Conservation (phyloP, 2,113 vertebrate genomes). For the Ovibos moschatus region DNA sequence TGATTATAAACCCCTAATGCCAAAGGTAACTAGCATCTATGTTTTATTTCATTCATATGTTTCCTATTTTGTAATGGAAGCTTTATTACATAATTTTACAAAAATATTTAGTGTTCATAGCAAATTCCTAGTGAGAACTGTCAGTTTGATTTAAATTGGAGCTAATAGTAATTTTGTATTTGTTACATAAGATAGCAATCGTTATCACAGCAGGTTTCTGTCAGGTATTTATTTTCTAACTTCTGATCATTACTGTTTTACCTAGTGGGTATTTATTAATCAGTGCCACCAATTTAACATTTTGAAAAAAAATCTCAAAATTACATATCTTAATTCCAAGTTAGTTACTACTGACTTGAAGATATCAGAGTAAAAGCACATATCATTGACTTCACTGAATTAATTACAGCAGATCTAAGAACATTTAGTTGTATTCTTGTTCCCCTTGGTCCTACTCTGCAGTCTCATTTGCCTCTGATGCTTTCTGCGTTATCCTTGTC, state of each 20-base stretch:
- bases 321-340: not conserved
- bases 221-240: not conserved
- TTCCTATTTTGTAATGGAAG: not conserved
- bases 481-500: not conserved
- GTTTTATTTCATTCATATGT: not conserved
- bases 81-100: slow-evolving; percentile 37
- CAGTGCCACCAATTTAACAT: too few species aligned
- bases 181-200: slow-evolving; percentile 34
- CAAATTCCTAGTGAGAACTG: slow-evolving; percentile 59
- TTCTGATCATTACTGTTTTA: not conserved
- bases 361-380: not conserved
- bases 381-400: not conserved
- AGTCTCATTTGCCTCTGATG: not conserved
- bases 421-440: accelerated
- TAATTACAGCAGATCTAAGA: not conserved
- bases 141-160: slow-evolving; percentile 73
- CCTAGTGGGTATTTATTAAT: not conserved
- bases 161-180: slow-evolving; percentile 56
- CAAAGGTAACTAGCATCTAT: not conserved
- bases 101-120: slow-evolving; percentile 36
- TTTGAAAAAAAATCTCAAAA: not conserved
- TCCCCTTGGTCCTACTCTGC: not conserved
- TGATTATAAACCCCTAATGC: not conserved
- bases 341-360: not conserved
- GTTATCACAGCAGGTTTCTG: slow-evolving; percentile 4